These are phyloP conservation scores for Homarus gammarus DNA, from an alignment of 2,888 invertebrate genomes.

Conservation along the genomic window DNA sequence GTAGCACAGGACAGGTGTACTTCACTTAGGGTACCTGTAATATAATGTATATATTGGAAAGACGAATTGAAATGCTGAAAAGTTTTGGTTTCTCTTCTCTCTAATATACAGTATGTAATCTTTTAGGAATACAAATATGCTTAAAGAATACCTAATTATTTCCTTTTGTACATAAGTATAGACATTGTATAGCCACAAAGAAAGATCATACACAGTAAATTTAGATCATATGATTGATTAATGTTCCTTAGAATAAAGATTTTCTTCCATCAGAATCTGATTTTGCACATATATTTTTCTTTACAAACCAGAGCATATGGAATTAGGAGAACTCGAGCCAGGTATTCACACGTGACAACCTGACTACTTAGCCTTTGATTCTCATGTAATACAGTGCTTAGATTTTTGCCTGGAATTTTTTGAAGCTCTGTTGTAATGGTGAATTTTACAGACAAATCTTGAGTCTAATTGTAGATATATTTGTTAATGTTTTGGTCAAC, in stretches of 20 bases:
- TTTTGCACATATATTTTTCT: slow-evolving; percentile 4
- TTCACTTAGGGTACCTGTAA: too few species aligned
- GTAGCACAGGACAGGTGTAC: too few species aligned
- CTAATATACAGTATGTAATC: too few species aligned
- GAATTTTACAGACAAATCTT: too few species aligned
- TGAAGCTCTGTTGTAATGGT: neutral
- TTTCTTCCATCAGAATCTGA: neutral
- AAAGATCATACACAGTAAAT: neutral
- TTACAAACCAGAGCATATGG: slow-evolving; percentile 52
- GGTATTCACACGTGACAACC: slow-evolving; percentile 22
- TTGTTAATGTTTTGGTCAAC: too few species aligned
- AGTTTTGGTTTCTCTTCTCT: too few species aligned
- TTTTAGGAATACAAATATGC: too few species aligned
- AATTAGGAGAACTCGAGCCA: slow-evolving; percentile 46
- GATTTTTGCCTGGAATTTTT: slow-evolving; percentile 10
- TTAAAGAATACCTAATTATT: too few species aligned
- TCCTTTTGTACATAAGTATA: neutral
- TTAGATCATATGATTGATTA: neutral
- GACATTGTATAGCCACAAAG: neutral
- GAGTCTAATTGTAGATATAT: neutral
- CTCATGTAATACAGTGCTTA: slow-evolving; percentile 15
- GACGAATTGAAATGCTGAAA: too few species aligned
- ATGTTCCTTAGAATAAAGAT: neutral
- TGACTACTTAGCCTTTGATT: slow-evolving; percentile 1
- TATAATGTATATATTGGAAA: too few species aligned